phyloP scores from a whole-genome alignment of 1,140 invertebrate species.

The Saccostrea glomerata region DNA sequence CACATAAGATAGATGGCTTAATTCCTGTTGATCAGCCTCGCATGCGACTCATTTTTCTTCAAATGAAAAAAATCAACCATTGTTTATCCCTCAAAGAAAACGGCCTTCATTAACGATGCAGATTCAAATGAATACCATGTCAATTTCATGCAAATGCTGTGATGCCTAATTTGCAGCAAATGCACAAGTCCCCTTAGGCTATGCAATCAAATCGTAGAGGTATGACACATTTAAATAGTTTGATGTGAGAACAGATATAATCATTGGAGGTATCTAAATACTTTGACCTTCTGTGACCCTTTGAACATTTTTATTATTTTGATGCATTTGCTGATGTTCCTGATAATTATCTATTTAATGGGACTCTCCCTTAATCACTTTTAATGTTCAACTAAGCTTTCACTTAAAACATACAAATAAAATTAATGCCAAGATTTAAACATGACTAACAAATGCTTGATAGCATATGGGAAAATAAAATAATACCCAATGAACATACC shows the following conservation, averaged over 20 bases:
- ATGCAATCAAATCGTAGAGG: not conserved
- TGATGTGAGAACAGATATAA: not conserved
- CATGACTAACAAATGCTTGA: not conserved
- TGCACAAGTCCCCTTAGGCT: not conserved
- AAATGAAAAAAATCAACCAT: not conserved
- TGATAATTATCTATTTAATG: not conserved
- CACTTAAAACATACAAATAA: not conserved
- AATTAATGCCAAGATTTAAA: not conserved
- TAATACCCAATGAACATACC: not conserved
- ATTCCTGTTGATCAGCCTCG: constrained; percentile 17
- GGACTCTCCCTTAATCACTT: not conserved
- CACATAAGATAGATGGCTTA: constrained; percentile 20
- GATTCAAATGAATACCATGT: not conserved
- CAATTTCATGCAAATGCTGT: constrained; percentile 18
- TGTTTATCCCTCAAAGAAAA: not conserved
- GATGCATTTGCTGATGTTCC: not conserved
- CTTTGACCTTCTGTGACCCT: not conserved
- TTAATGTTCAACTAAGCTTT: not conserved
- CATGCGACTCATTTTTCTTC: not conserved
- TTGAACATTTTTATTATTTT: not conserved
- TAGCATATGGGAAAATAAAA: not conserved
- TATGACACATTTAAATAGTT: not conserved
- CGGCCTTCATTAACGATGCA: constrained; percentile 1
- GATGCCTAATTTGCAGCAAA: not conserved
- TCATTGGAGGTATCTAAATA: no score